Evolutionary conservation across 2,113 vertebrate species (phyloP).

Genomic region (pig (Sus scrofa)): T2T-Sscrofa CM000817.6:161130001-161130500

Average conservation of each 20-base stretch:
- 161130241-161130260: not conserved
- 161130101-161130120: not conserved
- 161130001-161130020: not conserved
- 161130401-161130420: not conserved
- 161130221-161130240: not conserved
- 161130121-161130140: not conserved
- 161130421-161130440: not conserved
- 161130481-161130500: not conserved
- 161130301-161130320: not conserved
- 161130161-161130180: not conserved
- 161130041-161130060: not conserved
- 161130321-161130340: fast-evolving
- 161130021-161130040: not conserved
- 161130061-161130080: not conserved
- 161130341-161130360: not conserved
- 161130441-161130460: not conserved
- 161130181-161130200: not conserved
- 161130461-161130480: not conserved
- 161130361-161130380: not conserved
- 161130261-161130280: not conserved
- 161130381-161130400: not conserved
- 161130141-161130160: not conserved
- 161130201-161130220: not conserved
- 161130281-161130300: not conserved
- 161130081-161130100: not conserved